Percentiles rank a stretch among this genome's conserved stretches.
These are phyloP conservation scores for Drosophila affinis DNA, from an alignment of 2,888 invertebrate species.

Conservation along the genomic window DNA sequence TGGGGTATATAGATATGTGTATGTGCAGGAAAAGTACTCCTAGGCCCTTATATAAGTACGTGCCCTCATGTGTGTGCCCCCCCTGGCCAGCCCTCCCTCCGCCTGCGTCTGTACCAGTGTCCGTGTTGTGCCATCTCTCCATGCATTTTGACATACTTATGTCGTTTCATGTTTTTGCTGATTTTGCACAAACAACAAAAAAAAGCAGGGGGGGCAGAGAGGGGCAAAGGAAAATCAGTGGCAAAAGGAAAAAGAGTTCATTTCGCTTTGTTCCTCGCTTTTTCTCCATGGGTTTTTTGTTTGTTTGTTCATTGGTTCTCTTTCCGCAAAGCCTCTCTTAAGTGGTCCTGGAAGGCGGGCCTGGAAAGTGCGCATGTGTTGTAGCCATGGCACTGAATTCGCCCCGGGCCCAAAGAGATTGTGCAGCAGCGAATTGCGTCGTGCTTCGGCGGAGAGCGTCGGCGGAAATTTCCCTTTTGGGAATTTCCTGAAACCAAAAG, in stretches of 20 bases:
- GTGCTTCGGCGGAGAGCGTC: constrained; percentile 11
- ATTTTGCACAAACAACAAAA: constrained; percentile 67
- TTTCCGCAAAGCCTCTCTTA: constrained; percentile 58
- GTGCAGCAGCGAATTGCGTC: constrained; percentile 55
- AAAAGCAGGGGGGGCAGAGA: no score
- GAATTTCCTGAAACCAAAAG: constrained; percentile 3
- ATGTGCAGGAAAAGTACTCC: constrained; percentile 63
- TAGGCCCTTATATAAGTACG: constrained; percentile 75
- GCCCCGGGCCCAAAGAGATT: constrained; percentile 40
- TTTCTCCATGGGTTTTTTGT: constrained; percentile 31
- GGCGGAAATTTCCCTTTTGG: neutral
- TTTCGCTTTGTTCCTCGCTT: constrained; percentile 54
- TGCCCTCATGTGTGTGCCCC: constrained; percentile 56
- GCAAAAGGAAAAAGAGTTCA: constrained; percentile 51
- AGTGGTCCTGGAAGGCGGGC: constrained; percentile 14
- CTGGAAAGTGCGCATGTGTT: constrained; percentile 73
- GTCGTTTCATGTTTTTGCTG: constrained; percentile 78
- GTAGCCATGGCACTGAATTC: constrained; percentile 51
- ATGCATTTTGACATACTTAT: constrained; percentile 80
- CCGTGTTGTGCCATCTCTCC: constrained; percentile 53
- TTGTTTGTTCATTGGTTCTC: constrained; percentile 51
- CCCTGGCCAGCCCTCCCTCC: constrained; percentile 26
- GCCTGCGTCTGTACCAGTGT: constrained; percentile 28
- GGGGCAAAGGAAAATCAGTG: constrained; percentile 1
- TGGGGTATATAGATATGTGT: constrained; percentile 31